Conservation (phyloP, 2,113 vertebrate species). For the Rhinopomastus cyanomelas region DNA sequence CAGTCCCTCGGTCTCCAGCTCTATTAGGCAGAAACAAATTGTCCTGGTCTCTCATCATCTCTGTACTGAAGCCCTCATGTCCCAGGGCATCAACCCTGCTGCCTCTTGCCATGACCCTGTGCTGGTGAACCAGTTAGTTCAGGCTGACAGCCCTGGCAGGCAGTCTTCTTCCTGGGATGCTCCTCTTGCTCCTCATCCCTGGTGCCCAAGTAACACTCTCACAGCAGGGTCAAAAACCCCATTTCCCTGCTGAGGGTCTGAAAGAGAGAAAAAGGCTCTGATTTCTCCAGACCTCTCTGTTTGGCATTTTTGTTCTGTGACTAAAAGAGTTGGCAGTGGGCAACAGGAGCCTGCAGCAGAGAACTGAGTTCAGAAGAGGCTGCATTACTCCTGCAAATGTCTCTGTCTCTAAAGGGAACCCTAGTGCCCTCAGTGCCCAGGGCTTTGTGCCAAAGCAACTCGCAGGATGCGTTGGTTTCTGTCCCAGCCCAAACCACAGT, state of each 20-base stretch:
- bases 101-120: neutral
- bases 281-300: neutral
- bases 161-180: neutral
- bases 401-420: neutral
- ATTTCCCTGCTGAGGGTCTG: neutral
- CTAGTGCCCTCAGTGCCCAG: neutral
- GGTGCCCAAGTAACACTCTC: neutral
- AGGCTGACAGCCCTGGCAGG: rapidly evolving
- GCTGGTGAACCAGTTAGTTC: neutral
- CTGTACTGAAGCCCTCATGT: neutral
- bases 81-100: neutral
- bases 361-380: neutral
- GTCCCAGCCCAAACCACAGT: neutral
- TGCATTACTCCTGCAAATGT: neutral
- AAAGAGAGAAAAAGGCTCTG: neutral
- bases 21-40: neutral
- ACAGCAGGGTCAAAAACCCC: neutral
- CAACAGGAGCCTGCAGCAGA: neutral
- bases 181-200: neutral
- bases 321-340: neutral
- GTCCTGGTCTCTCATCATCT: neutral
- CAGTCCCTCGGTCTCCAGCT: neutral
- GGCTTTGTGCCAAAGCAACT: neutral
- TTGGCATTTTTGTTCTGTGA: neutral
- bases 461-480: rapidly evolving